Base-by-base conservation (phyloP, 2,888 invertebrate species). In the Caenorhabditis macrosperma region DNA sequence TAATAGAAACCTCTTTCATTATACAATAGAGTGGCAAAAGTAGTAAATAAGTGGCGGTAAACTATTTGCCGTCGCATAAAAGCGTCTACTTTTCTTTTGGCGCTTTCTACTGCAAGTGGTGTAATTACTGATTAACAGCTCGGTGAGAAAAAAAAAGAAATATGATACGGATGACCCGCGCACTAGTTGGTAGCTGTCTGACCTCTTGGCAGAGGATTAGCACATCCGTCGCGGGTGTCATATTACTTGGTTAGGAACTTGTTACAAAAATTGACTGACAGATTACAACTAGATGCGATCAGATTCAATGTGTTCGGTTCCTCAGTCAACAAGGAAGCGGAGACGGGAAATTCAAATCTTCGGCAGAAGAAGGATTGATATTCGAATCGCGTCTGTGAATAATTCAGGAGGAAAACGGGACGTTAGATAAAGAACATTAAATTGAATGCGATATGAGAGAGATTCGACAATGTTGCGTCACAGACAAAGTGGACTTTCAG, bases 241-340 rank as follows among this genome's bases (percentile, higher is more conserved):
- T 7, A 74, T 74, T 74, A 48, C 74, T 44, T 41, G 74, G 55
- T 48, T 52, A 52, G 59, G 72, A 63, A 74, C 74, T 63, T 74
- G 74, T 74, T 74, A 74, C 74, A 74, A 74, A 74, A 74, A 74
- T 74, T 74, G 74, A 74, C 74, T 74, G 74, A 74, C 74, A 74
- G 57, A 59, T 74, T 59, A 66, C 74, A 74, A 71, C 38, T 35
- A n/a, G 20, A 26, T 12, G 1, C 28, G 26, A 6, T 24, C 9
- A 22, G 24, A 24, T 35, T 17, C 12, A 38, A 68, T 71, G 20
- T 9, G 38, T 38, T 59, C 38, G 22, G 68, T 69, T 69, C 59
- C 26, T 46, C 57, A 10, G 55, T 60, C 44, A 24, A 35, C n/a
- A 66, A 15, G 33, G 46, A 20, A 57, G 33, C 52, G 64, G 22